These are phyloP conservation scores for Elachura formosa DNA, from an alignment of 2,113 vertebrate genomes.

Conservation along the genomic window DNA sequence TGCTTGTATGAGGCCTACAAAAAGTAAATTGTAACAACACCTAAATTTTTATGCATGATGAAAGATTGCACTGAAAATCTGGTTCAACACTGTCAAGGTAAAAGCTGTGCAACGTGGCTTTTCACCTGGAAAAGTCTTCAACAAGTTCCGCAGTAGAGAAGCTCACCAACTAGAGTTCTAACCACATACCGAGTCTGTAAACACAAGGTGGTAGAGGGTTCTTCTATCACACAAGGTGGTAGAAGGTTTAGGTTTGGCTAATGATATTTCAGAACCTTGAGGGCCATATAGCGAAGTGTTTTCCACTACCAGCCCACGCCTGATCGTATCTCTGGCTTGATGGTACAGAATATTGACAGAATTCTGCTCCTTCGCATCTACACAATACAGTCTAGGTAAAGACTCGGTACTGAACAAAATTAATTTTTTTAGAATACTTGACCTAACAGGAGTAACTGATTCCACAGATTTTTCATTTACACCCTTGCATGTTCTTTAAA, in stretches of 20 bases:
- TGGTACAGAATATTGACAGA: neutral
- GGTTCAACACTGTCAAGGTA: neutral
- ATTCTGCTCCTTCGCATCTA: neutral
- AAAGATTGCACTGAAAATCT: slow-evolving; percentile 35
- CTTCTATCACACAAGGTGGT: neutral
- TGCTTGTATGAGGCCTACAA: neutral
- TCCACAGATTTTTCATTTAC: neutral
- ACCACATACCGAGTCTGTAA: neutral
- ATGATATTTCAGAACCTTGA: neutral
- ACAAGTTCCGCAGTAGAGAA: neutral
- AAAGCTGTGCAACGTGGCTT: neutral
- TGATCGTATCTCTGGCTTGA: neutral
- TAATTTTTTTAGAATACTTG: neutral
- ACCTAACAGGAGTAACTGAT: neutral
- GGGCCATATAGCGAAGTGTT: neutral
- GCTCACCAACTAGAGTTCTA: neutral
- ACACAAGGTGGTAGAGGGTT: neutral
- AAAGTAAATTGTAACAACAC: slow-evolving; percentile 4
- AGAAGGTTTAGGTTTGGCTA: neutral
- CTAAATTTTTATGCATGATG: neutral
- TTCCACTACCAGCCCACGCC: neutral
- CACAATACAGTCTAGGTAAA: neutral
- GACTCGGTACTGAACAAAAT: neutral
- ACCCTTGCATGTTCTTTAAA: neutral
- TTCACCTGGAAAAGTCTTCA: neutral